A percentile compares a stretch with the other conserved stretches of the same genome.
Conservation (phyloP, 2,113 vertebrate genomes). For the Hyla sarda region DNA sequence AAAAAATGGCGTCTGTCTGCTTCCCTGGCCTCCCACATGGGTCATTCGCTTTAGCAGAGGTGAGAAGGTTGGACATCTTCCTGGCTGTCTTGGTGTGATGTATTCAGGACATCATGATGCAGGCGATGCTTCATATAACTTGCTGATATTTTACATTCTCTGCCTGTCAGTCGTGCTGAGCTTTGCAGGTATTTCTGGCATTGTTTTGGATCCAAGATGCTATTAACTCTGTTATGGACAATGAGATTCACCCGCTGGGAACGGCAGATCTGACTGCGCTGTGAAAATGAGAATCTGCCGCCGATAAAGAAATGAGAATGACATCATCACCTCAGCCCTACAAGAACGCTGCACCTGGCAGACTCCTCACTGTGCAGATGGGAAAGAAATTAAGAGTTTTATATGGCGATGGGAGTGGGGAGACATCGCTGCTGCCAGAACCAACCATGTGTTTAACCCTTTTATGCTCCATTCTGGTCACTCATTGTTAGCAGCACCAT, state of each 20-base stretch:
- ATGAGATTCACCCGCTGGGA: not conserved
- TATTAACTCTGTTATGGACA: not conserved
- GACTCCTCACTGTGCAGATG: not conserved
- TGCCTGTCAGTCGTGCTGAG: constrained; percentile 14
- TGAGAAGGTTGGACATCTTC: constrained; percentile 19
- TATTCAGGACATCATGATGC: not conserved
- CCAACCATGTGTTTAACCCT: not conserved
- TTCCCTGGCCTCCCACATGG: not conserved
- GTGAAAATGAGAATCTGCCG: not conserved
- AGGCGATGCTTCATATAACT: not conserved
- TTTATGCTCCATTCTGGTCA: not conserved
- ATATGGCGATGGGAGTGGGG: not conserved
- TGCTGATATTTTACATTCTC: constrained; percentile 1
- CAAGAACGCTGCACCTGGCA: not conserved
- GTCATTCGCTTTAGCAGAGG: not conserved
- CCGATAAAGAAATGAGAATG: not conserved
- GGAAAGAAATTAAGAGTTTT: not conserved
- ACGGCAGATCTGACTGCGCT: not conserved
- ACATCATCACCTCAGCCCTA: not conserved
- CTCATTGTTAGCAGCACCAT: not conserved
- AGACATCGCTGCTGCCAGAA: not conserved
- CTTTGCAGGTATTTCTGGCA: constrained; percentile 3
- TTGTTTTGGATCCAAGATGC: not conserved
- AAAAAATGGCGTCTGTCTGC: not conserved
- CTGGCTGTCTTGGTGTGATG: not conserved